Evolutionary conservation across 2,113 vertebrate species (phyloP).

Genomic region (Theropithecus gelada): DNA sequence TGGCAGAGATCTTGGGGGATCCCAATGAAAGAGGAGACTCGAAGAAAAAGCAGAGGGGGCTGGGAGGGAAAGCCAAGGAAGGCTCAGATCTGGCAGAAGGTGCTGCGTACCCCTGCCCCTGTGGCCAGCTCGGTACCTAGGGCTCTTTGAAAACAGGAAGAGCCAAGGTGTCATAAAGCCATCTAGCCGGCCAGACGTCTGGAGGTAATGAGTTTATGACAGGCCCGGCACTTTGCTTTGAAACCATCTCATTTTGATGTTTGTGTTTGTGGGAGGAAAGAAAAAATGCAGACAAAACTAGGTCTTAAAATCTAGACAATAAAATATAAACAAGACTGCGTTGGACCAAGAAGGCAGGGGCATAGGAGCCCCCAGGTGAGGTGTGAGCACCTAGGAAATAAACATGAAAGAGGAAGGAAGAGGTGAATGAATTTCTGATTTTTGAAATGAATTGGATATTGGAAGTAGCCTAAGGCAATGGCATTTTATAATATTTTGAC

Average conservation of each 20-base stretch:
- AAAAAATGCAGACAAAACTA: conserved; percentile 89
- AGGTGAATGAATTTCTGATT: conserved; percentile 18
- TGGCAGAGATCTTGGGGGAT: conserved; percentile 65
- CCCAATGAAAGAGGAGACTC: conserved; percentile 64
- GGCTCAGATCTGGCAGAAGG: conserved; percentile 85
- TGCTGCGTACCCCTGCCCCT: conserved; percentile 88
- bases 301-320: conserved; percentile 87
- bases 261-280: conserved; percentile 91
- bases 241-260: conserved; percentile 93
- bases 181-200: conserved; percentile 99
- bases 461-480: not conserved
- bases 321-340: conserved; percentile 83
- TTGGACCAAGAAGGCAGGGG: conserved; percentile 71
- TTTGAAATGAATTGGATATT: not conserved
- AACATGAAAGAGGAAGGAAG: conserved; percentile 5
- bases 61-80: conserved; percentile 78
- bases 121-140: conserved; percentile 89
- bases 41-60: conserved; percentile 52
- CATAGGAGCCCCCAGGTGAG: not conserved
- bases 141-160: conserved; percentile 99
- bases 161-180: conserved; percentile 95
- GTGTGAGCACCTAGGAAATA: conserved; percentile 53
- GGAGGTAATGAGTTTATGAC: conserved; percentile 99
- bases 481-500: conserved; percentile 51
- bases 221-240: conserved; percentile 93